Evolutionary conservation across 2,113 vertebrate genomes (phyloP).

Genomic region (Pangasianodon gigas): DNA sequence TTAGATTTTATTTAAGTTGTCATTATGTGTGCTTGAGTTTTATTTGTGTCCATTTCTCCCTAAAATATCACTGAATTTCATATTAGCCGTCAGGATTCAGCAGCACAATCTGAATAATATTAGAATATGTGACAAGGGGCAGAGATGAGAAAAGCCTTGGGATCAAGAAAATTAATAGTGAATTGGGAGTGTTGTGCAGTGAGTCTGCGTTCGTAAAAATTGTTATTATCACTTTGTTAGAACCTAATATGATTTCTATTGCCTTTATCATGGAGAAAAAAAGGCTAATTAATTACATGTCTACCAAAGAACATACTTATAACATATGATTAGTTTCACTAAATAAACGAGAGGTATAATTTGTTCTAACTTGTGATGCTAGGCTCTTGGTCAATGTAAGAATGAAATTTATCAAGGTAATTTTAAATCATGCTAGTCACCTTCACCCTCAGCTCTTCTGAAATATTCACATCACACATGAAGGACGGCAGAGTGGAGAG

Average conservation of each 20-base stretch:
- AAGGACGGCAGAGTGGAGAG: conserved; percentile 23
- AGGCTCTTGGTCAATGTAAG: conserved; percentile 27
- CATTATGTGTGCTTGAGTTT: conserved; percentile 59
- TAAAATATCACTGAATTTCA: conserved; percentile 64
- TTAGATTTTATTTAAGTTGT: conserved; percentile 67
- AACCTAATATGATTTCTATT: background rate
- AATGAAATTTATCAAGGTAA: conserved; percentile 36
- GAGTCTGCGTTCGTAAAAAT: conserved; percentile 23
- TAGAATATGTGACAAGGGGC: conserved; percentile 53
- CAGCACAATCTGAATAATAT: conserved; percentile 59
- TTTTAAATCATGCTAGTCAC: conserved; percentile 44
- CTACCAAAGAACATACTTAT: background rate
- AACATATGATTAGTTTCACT: conserved; percentile 11
- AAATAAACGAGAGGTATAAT: background rate
- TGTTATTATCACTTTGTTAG: conserved; percentile 21
- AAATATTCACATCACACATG: conserved; percentile 42
- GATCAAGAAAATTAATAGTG: conserved; percentile 43
- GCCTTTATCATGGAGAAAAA: conserved; percentile 3
- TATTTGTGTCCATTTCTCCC: conserved; percentile 63
- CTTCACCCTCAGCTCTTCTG: conserved; percentile 32
- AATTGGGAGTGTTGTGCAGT: background rate
- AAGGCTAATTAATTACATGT: background rate
- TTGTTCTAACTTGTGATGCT: background rate
- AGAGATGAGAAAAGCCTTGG: conserved; percentile 49
- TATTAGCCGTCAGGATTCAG: conserved; percentile 60